Evolutionary conservation across 2,888 invertebrate genomes (phyloP), one percentile per base, ranked within the genome.

Genomic region (Acleris holmiana): DNA sequence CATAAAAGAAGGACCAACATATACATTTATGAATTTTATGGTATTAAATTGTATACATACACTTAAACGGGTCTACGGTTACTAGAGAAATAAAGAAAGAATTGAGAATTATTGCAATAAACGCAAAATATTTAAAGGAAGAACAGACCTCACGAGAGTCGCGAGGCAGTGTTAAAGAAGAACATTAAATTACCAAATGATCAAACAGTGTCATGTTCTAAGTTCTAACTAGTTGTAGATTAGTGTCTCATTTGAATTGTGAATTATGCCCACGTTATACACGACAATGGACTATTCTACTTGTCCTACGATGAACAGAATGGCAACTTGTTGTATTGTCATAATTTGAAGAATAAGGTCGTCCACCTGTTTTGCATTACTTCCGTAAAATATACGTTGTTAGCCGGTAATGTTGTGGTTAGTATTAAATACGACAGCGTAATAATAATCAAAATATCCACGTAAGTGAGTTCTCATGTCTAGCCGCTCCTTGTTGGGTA

Each of bases 261-360:
- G 64, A 54, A 48, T 64, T 53, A 56, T 57, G 56, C 64, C 64
- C 64, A 64, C 64, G 64, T 64, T 41, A 29, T 23, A 54, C 53
- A 59, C 47, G 47, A 64, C 64, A 64, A 64, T 64, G 53, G 64
- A 47, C 35, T 46, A 50, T 58, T 53, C 19, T 64, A 53, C 54
- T 48, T 64, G 58, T 64, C 64, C 53, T 54, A 48, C 18, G 64
- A 64, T 54, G 51, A 57, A 64, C 54, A 62, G 55, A 55, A 55
- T 55, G 49, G 21, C 29, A 49, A 55, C 48, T 49, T 44, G 40
- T 18, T 35, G 49, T 65, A 55, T 60, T 65, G 65, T 65, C 49
- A 35, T 46, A 51, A 54, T 60, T 59, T 60, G 55, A 65, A 49
- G 65, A 65, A 59, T 59, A 59, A 65, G 65, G 65, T 47, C 60